Evolutionary conservation across 2,888 invertebrate genomes (phyloP), one percentile per base, ranked within the genome.

Genomic region (Drosophila diplacantha): DNA sequence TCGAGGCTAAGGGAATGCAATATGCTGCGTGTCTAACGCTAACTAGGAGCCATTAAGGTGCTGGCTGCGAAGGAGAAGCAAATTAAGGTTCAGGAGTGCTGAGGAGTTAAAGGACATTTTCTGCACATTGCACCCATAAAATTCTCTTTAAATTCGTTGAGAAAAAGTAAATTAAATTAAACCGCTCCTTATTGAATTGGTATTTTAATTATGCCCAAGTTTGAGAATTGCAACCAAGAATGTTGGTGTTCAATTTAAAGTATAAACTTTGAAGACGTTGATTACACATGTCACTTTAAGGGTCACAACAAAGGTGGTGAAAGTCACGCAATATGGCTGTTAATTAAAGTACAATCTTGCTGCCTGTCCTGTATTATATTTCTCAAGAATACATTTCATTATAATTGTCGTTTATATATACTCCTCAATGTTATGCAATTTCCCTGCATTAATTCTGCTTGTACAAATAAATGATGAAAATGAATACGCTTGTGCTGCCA

Each of bases 1-100:
- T 77, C 73, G 62, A 53, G 76, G 65, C 53, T 63, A 29, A 62
- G 38, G 26, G 24, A 54, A 41, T 56, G 47, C 37, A 73, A 47
- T 44, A 54, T 61, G 41, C 53, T 61, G 64, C 50, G 64, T 74
- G 69, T 71, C 69, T 64, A 29, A 24, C 29, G 44, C 53, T 77
- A 77, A 77, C 77, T 73, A 77, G 53, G 51, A 49, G 18, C 34
- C 34, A 53, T n/a, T 11, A 16, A 29, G 26, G 14, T 32, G 29
- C 8, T 16, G 34, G 11, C 6, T 7, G 11, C 8, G 46, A 26
- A 29, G 11, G 11, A 24, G 3, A 20, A 26, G 12, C 8, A 29
- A 54, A 37, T 37, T 20, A 22, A 49, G 29, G 26, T 47, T 6
- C 8, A 8, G 29, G 5, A 14, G 8, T 29, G 12, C 18, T 14